These are phyloP conservation scores for Mus spicilegus DNA, from an alignment of 2,113 vertebrate genomes.

Conservation along the genomic window DNA sequence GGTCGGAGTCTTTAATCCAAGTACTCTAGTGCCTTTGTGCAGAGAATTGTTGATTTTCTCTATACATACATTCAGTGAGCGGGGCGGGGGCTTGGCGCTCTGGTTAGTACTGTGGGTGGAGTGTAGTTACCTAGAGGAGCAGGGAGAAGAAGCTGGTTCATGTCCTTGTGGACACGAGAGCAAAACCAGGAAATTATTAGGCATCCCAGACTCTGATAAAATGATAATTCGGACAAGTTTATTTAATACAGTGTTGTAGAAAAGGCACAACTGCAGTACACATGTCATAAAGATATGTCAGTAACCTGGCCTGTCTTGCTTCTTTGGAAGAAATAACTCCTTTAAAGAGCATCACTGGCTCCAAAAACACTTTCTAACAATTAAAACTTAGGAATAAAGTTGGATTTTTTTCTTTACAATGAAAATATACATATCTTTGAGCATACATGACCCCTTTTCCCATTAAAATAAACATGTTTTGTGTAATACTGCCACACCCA, in stretches of 20 bases:
- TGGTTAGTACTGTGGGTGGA: neutral
- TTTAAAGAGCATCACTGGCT: conserved; percentile 66
- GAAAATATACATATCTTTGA: conserved; percentile 82
- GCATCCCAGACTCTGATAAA: conserved; percentile 39
- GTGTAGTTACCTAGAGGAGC: neutral
- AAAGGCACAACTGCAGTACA: conserved; percentile 71
- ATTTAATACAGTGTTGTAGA: conserved; percentile 78
- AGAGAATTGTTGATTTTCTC: neutral
- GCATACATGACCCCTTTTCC: neutral
- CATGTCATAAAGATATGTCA: conserved; percentile 49
- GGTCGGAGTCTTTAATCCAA: conserved; percentile 92
- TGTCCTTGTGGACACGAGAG: neutral
- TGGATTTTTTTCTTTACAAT: conserved; percentile 83
- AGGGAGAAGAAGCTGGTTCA: neutral
- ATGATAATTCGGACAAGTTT: conserved; percentile 47
- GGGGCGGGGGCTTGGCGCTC: neutral
- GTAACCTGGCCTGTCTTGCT: conserved; percentile 62
- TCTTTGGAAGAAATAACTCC: conserved; percentile 71
- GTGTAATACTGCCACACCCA: conserved; percentile 70
- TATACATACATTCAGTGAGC: neutral
- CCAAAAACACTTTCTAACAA: conserved; percentile 59
- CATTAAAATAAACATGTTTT: conserved; percentile 64
- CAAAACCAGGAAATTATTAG: neutral
- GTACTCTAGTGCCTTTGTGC: conserved; percentile 79
- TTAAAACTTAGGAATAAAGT: conserved; percentile 54